Evolutionary conservation across 30 jellyfish, hydroid and myxozoan species (phyloP).

Genomic region (Cassiopea xamachana): DNA sequence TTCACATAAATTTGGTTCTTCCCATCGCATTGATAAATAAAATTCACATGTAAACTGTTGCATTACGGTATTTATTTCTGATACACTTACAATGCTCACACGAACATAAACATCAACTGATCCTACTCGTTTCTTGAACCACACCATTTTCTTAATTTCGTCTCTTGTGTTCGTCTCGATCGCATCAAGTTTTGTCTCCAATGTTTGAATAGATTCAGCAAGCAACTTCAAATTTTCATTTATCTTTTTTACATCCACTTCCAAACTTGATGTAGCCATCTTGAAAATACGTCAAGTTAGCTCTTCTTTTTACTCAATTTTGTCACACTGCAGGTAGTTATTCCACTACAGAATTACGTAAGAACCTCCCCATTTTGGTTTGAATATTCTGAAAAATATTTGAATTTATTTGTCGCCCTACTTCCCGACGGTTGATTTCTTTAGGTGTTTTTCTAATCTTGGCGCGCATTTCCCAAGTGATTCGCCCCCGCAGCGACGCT

Average conservation of each 20-base stretch:
- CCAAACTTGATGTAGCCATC: slow-evolving; percentile 10
- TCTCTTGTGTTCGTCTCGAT: slow-evolving; percentile 69
- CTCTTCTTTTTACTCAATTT: background rate
- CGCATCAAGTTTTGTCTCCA: slow-evolving; percentile 48
- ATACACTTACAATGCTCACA: slow-evolving; percentile 75
- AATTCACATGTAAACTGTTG: slow-evolving; percentile 90
- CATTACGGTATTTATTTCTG: slow-evolving; percentile 81
- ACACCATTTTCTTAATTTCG: slow-evolving; percentile 64
- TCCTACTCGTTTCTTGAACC: slow-evolving; percentile 68
- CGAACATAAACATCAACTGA: slow-evolving; percentile 83
- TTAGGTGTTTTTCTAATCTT: too few relatives aligned
- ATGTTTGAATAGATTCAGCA: background rate
- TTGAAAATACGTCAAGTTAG: background rate
- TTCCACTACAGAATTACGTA: too few relatives aligned
- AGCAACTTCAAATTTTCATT: slow-evolving; percentile 29
- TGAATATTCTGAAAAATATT: too few relatives aligned
- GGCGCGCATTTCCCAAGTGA: too few relatives aligned
- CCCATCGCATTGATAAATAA: slow-evolving; percentile 86
- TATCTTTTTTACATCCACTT: slow-evolving; percentile 24
- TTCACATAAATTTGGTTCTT: slow-evolving; percentile 65
- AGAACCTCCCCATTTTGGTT: too few relatives aligned
- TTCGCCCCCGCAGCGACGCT: too few relatives aligned
- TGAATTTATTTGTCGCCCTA: too few relatives aligned
- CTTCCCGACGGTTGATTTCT: too few relatives aligned
- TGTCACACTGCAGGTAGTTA: background rate